Evolutionary conservation across 1,140 invertebrate genomes (phyloP), one percentile per base, ranked within the genome.

Genomic region (Rhopalosiphum padi): DNA sequence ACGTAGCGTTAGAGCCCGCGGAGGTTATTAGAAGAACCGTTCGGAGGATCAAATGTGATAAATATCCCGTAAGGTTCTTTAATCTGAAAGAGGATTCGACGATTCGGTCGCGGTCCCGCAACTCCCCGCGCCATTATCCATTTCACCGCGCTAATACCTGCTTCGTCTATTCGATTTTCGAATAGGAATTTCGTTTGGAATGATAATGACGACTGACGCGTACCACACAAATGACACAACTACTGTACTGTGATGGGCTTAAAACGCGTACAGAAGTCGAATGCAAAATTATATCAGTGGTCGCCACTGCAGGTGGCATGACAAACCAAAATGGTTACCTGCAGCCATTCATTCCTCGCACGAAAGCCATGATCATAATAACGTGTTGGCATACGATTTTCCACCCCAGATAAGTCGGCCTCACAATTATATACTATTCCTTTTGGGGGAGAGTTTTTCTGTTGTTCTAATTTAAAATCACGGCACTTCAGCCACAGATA

Each of bases 301-400:
- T 51, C 48, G 1, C 15, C 48, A 18, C 15, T 51, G 48, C 18
- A 51, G 15, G 1, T 18, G 15, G 48, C 48, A 51, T 18, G 2
- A 51, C 15, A 18, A 2, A 51, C 3, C 15, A 4, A 51, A 51
- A 15, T 68, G 30, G 30, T 77, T 18, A 77, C 60, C 30, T 77
- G n/a, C 60, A n/a, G 11, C 3, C 3, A 4, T 68, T 30, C 4
- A 11, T 2, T n/a, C 0, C 60, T 4, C 15, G 1, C 3, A 2
- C 60, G 15, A 77, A 3, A 9, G n/a, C 60, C 30, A n/a, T 77
- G n/a, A 18, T n/a, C 18, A 68, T n/a, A n/a, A 77, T 77, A 15
- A 77, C n/a, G 30, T n/a, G n/a, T n/a, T 5, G 4, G 15, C 30
- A 5, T 18, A 18, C 60, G 15, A n/a, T 77, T 77, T 77, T 77